phyloP scores from a whole-genome alignment of 2,888 invertebrate genomes.

The Morinoia aosen region DNA sequence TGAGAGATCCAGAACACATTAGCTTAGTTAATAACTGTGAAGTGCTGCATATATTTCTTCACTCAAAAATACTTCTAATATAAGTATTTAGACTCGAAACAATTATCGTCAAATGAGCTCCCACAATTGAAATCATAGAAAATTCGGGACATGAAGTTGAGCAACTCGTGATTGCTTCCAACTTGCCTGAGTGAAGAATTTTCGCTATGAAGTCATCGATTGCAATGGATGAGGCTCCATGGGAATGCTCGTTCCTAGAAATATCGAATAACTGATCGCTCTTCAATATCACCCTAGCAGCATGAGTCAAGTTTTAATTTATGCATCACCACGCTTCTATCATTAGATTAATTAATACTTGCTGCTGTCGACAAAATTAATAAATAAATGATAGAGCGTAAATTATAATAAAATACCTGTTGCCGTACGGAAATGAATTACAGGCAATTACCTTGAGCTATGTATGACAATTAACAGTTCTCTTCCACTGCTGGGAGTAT shows the following conservation, averaged over 20 bases:
- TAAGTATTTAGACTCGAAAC: neutral
- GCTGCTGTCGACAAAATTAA: neutral
- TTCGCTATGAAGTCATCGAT: too few relatives aligned
- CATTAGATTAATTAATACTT: neutral
- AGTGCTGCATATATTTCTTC: neutral
- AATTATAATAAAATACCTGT: neutral
- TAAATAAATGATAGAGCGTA: neutral
- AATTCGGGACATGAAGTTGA: neutral
- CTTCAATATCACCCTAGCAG: neutral
- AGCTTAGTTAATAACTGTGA: too few relatives aligned
- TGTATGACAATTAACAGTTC: neutral
- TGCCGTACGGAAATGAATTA: neutral
- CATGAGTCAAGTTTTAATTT: neutral
- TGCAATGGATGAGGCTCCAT: too few relatives aligned
- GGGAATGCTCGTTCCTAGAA: too few relatives aligned
- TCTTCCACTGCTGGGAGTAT: neutral
- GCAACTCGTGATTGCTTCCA: neutral
- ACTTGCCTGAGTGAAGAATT: neutral
- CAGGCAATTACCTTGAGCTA: neutral
- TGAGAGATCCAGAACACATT: too few relatives aligned
- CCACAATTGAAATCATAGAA: neutral
- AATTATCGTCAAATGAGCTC: neutral
- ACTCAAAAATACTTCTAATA: neutral
- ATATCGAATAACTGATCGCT: neutral
- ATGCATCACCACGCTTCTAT: neutral